A percentile compares a stretch with the other conserved stretches of the same genome.
phyloP scores from a whole-genome alignment of 64 coral and sea anemone species.

The Hydrozoanthus tunicans region DNA sequence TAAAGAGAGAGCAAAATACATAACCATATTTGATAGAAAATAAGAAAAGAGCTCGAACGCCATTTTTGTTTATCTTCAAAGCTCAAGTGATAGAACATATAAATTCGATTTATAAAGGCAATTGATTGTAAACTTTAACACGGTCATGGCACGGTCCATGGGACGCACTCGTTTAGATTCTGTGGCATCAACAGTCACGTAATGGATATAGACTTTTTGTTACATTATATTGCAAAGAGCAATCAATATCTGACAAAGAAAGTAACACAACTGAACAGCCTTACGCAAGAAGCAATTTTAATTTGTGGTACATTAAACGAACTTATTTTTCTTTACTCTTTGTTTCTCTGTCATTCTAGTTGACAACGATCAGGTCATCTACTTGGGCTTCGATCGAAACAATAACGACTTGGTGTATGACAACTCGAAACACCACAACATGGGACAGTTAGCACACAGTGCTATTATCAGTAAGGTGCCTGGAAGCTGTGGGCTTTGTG shows the following conservation, averaged over 20 bases:
- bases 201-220: too few species aligned
- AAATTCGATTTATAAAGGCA: too few species aligned
- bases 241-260: too few species aligned
- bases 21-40: not conserved
- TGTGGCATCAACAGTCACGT: too few species aligned
- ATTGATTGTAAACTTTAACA: too few species aligned
- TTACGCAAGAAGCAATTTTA: not conserved
- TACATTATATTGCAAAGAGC: too few species aligned
- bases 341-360: conserved; percentile 65
- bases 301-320: not conserved
- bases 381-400: conserved; percentile 93
- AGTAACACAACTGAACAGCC: too few species aligned
- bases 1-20: not conserved
- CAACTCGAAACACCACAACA: conserved; percentile 90
- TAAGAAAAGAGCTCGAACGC: too few species aligned
- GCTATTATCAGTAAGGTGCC: conserved; percentile 68
- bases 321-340: not conserved
- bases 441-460: conserved; percentile 59
- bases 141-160: too few species aligned
- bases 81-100: too few species aligned
- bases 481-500: conserved; percentile 88
- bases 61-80: too few species aligned
- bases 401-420: conserved; percentile 77
- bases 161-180: too few species aligned
- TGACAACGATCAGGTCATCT: conserved; percentile 85